A percentile compares a stretch with the other conserved stretches of the same genome.
These are phyloP conservation scores for Bubo scandiacus DNA, from an alignment of 2,113 vertebrate genomes.

Conservation along the genomic window DNA sequence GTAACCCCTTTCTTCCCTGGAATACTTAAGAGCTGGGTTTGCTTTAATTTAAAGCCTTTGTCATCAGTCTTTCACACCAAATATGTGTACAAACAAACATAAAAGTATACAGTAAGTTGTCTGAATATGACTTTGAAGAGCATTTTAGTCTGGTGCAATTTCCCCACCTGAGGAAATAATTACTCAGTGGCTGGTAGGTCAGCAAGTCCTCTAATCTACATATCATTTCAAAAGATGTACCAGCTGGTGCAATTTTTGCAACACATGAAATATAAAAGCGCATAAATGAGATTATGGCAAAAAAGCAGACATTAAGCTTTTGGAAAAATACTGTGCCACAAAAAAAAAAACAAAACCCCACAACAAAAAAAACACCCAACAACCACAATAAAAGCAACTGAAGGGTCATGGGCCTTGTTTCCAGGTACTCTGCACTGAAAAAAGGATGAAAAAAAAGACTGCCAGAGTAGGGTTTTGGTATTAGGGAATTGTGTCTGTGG, in stretches of 20 bases:
- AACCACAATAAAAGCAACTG: neutral
- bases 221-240: neutral
- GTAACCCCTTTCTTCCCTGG: neutral
- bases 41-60: neutral
- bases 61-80: neutral
- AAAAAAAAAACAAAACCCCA: too few relatives aligned
- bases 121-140: neutral
- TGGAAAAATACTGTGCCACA: neutral
- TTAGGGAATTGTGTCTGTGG: neutral
- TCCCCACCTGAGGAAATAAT: neutral
- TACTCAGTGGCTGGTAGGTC: neutral
- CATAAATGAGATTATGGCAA: neutral
- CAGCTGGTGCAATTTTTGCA: conserved; percentile 11
- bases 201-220: neutral
- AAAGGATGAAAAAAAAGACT: neutral
- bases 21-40: neutral
- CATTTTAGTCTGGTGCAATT: neutral
- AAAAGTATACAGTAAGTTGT: neutral
- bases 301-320: neutral
- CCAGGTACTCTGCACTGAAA: neutral
- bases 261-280: neutral
- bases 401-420: neutral
- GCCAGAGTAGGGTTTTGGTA: neutral
- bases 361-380: neutral
- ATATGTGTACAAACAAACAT: neutral